Conservation (phyloP, 2,888 invertebrate genomes). For the Nudaria mundana region DNA sequence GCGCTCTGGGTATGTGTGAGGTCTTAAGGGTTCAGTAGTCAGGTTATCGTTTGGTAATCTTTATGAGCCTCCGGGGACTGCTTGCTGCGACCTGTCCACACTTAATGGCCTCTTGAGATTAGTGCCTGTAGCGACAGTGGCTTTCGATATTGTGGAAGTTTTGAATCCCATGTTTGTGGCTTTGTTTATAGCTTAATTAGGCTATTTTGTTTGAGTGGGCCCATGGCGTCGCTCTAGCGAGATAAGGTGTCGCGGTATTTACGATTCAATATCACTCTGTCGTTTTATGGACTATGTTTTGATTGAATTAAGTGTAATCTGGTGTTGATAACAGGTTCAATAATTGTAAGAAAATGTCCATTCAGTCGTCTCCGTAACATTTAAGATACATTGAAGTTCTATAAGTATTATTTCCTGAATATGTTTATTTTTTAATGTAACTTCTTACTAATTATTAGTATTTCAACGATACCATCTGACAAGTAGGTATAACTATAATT, state of each 20-base stretch:
- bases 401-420: not conserved
- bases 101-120: conserved; percentile 75
- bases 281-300: conserved; percentile 55
- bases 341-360: conserved; percentile 6
- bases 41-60: conserved; percentile 77
- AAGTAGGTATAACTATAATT: too few species aligned
- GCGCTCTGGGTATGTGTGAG: conserved; percentile 70
- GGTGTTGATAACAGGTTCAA: conserved; percentile 8
- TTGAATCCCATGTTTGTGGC: conserved; percentile 73
- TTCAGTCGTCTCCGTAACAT: not conserved
- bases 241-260: conserved; percentile 79
- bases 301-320: conserved; percentile 48
- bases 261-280: conserved; percentile 64
- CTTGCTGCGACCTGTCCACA: conserved; percentile 75
- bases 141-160: conserved; percentile 65
- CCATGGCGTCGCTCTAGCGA: conserved; percentile 65
- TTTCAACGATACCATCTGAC: too few species aligned
- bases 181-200: conserved; percentile 81
- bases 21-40: conserved; percentile 72
- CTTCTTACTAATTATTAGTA: too few species aligned
- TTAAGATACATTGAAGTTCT: too few species aligned
- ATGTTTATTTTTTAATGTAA: not conserved
- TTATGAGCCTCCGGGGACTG: conserved; percentile 72
- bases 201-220: conserved; percentile 76
- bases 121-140: conserved; percentile 48